These are phyloP conservation scores for Dolichomitus sp. DNA, from an alignment of 2,888 invertebrate species.

Conservation along the genomic window DNA sequence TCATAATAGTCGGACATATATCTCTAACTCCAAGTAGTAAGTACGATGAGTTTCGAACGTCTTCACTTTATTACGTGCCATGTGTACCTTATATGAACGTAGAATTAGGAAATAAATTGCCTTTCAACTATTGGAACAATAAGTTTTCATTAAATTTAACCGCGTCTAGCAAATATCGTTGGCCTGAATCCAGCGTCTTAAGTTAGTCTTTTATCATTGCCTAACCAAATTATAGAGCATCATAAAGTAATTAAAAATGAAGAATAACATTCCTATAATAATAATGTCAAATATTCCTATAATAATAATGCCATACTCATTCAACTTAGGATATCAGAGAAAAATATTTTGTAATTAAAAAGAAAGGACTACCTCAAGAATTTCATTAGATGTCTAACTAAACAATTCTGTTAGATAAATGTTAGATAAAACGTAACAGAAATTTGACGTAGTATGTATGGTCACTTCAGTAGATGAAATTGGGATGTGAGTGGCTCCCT, in stretches of 20 bases:
- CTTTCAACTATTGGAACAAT: background rate
- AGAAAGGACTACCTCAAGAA: too few relatives aligned
- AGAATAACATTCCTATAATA: too few relatives aligned
- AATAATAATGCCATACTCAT: too few relatives aligned
- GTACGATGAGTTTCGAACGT: conserved; percentile 20
- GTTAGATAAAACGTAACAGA: background rate
- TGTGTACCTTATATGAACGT: conserved; percentile 37
- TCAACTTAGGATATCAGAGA: too few relatives aligned
- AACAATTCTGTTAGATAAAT: too few relatives aligned
- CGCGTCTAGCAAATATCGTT: background rate
- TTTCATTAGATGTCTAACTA: too few relatives aligned
- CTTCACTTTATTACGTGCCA: conserved; percentile 40
- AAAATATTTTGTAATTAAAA: too few relatives aligned
- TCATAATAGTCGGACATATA: conserved; percentile 19
- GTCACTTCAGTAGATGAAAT: background rate
- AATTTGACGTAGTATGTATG: background rate
- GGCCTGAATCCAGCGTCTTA: too few relatives aligned
- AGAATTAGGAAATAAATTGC: background rate
- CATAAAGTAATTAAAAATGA: too few relatives aligned
- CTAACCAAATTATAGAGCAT: too few relatives aligned
- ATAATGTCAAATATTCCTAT: too few relatives aligned
- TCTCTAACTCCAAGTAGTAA: background rate
- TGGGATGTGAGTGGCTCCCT: background rate
- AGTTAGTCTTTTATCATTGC: too few relatives aligned
- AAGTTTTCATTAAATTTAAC: background rate